These are phyloP conservation scores for Silurus asotus DNA, from an alignment of 2,113 vertebrate species.

Conservation along the genomic window DNA sequence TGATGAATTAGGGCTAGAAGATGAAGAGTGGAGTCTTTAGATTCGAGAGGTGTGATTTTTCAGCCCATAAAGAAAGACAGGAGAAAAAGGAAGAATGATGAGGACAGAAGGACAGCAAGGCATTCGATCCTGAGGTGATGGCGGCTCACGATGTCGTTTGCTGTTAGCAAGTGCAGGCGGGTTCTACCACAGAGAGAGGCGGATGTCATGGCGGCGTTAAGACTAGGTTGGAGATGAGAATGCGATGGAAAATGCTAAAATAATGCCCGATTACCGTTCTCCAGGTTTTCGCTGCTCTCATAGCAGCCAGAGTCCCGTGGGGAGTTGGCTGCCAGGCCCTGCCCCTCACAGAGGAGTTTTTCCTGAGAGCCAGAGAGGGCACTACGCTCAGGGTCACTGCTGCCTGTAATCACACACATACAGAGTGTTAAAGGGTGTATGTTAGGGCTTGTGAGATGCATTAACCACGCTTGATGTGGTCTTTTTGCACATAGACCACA, in stretches of 20 bases:
- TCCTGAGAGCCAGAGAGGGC: conserved; percentile 91
- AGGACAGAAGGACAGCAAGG: conserved; percentile 49
- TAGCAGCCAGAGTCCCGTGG: conserved; percentile 97
- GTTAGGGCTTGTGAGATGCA: neutral
- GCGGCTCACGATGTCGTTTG: conserved; percentile 39
- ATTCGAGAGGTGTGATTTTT: conserved; percentile 44
- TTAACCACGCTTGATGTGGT: neutral
- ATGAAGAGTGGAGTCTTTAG: conserved; percentile 56
- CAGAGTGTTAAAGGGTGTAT: neutral
- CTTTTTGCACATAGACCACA: neutral
- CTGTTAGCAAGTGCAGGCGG: conserved; percentile 61
- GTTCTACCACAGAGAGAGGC: conserved; percentile 41
- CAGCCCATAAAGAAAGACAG: conserved; percentile 45
- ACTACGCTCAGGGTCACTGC: conserved; percentile 83
- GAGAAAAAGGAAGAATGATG: conserved; percentile 32
- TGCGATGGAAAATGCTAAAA: conserved; percentile 55
- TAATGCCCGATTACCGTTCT: conserved; percentile 85
- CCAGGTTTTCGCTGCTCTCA: conserved; percentile 95
- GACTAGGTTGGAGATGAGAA: conserved; percentile 36
- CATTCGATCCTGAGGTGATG: conserved; percentile 50
- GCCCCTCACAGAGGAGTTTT: conserved; percentile 87
- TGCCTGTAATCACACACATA: conserved; percentile 74
- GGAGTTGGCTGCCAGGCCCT: conserved; percentile 82
- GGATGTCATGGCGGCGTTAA: conserved; percentile 47
- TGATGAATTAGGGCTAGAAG: conserved; percentile 63